Percentiles rank a stretch among this genome's conserved stretches.
Conservation (phyloP, 2,113 vertebrate genomes). For the Sander vitreus region DNA sequence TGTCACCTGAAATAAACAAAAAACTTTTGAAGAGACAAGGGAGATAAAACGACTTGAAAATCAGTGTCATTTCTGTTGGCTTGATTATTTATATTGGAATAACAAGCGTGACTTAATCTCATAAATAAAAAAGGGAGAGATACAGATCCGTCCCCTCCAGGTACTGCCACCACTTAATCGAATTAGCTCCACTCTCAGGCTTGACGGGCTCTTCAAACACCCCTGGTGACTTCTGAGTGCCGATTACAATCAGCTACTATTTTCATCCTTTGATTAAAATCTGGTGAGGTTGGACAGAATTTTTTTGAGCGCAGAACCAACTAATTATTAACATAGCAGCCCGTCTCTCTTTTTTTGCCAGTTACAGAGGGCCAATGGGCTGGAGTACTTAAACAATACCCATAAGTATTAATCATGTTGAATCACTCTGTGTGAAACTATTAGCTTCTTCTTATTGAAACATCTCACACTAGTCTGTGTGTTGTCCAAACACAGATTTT, state of each 20-base stretch:
- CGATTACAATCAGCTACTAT: conserved; percentile 87
- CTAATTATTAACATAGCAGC: conserved; percentile 81
- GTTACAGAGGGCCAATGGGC: conserved; percentile 67
- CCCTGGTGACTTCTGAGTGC: conserved; percentile 84
- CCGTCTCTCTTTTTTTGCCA: conserved; percentile 53
- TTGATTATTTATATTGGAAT: conserved; percentile 85
- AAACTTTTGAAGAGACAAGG: conserved; percentile 61
- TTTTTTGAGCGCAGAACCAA: conserved; percentile 74
- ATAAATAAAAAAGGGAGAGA: conserved; percentile 85
- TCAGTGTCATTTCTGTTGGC: conserved; percentile 78
- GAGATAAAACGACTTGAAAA: conserved; percentile 76
- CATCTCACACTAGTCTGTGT: conserved; percentile 39
- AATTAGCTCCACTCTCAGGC: conserved; percentile 85
- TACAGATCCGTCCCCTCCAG: conserved; percentile 84
- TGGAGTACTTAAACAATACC: conserved; percentile 78
- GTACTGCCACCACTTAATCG: conserved; percentile 85
- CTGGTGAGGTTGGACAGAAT: conserved; percentile 80
- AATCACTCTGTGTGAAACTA: conserved; percentile 67
- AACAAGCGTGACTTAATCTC: conserved; percentile 83
- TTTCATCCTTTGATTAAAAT: conserved; percentile 87
- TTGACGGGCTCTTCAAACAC: conserved; percentile 85
- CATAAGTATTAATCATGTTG: conserved; percentile 78
- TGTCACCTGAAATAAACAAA: conserved; percentile 68
- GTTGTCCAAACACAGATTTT: conserved; percentile 45
- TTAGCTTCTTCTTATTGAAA: conserved; percentile 74